Evolutionary conservation across 2,797 vertebrate species (phyloP).

Genomic region (Margarornis squamiger): DNA sequence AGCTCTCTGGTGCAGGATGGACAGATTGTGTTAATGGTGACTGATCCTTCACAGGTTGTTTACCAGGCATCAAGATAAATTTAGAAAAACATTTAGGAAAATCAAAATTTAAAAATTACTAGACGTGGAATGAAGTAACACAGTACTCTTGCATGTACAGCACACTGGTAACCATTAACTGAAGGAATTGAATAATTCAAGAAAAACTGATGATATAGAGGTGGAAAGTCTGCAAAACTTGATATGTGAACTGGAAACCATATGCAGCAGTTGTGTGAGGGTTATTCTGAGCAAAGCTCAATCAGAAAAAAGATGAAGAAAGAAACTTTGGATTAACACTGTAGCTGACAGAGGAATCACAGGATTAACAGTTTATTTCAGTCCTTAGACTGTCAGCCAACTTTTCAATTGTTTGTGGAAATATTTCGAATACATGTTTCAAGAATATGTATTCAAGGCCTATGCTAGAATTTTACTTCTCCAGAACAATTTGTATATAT

Average conservation of each 20-base stretch:
- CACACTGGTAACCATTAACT: neutral
- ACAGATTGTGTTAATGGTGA: constrained; percentile 52
- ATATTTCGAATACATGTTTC: neutral
- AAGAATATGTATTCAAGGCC: neutral
- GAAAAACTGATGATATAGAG: neutral
- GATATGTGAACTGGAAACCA: neutral
- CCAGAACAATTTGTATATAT: neutral
- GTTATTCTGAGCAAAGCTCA: neutral
- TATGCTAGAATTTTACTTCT: neutral
- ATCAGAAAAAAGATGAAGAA: neutral
- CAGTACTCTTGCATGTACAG: neutral
- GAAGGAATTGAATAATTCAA: neutral
- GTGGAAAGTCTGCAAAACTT: neutral
- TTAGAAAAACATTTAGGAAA: neutral
- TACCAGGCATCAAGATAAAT: neutral
- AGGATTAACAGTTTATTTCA: neutral
- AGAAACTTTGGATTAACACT: neutral
- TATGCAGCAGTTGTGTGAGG: neutral
- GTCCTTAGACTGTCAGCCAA: neutral
- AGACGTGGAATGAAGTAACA: neutral
- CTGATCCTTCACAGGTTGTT: constrained; percentile 40
- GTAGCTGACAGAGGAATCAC: neutral
- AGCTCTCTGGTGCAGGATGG: neutral
- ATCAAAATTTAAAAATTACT: neutral
- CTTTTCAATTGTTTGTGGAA: neutral